Conservation (phyloP, 1,140 invertebrate genomes). For the Calliopsis andreniformis region DNA sequence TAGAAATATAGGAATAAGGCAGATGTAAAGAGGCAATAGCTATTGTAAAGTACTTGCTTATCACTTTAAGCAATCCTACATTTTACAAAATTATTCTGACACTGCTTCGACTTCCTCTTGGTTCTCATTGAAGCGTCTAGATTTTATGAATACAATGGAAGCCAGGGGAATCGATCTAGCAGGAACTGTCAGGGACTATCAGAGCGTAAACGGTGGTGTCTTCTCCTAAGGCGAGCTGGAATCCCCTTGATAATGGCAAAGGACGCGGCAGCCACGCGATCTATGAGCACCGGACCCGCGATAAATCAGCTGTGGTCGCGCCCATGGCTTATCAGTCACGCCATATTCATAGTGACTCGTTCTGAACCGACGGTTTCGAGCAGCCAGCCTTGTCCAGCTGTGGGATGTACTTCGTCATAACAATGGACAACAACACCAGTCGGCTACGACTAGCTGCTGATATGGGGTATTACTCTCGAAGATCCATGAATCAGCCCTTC, state of each 20-base stretch:
- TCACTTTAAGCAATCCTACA: no score
- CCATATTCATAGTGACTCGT: constrained; percentile 60
- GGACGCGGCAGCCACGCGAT: constrained; percentile 35
- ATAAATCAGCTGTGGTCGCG: constrained; percentile 57
- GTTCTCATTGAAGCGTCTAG: no score
- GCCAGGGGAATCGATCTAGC: neutral
- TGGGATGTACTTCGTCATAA: neutral
- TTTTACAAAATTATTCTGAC: no score
- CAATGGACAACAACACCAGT: neutral
- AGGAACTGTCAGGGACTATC: neutral
- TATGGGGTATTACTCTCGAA: constrained; percentile 11
- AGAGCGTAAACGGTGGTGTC: neutral
- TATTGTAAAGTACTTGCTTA: no score
- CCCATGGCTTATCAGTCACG: constrained; percentile 65
- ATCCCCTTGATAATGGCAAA: constrained; percentile 51
- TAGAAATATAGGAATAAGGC: no score
- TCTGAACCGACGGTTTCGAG: constrained; percentile 51
- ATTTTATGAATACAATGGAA: neutral
- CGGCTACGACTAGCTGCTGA: neutral
- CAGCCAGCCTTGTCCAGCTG: constrained; percentile 14
- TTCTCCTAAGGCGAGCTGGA: constrained; percentile 9
- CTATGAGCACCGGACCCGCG: constrained; percentile 38
- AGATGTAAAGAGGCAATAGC: no score
- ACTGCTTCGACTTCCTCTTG: no score
- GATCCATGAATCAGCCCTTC: neutral